Conservation (phyloP, 2,797 vertebrate genomes). For the Mergus octosetaceus region DNA sequence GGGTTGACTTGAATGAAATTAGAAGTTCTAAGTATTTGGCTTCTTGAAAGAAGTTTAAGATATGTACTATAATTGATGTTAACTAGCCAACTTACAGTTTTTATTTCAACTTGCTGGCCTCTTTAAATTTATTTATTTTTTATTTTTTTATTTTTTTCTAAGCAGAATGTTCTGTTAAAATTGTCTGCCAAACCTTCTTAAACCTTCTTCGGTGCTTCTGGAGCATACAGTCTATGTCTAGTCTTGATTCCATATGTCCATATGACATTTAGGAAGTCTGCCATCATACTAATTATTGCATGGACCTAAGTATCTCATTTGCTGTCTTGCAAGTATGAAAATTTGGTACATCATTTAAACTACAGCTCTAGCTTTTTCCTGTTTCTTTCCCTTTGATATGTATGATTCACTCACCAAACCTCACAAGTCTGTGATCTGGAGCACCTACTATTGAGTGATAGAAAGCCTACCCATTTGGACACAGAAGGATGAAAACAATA, state of each 20-base stretch:
- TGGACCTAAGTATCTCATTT: not conserved
- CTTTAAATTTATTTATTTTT: not conserved
- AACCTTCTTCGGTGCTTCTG: not conserved
- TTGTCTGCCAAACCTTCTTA: not conserved
- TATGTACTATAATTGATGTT: not conserved
- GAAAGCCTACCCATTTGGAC: not conserved
- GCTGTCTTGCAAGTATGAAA: not conserved
- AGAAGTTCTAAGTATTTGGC: not conserved
- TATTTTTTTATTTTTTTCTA: not conserved
- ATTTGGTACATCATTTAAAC: not conserved
- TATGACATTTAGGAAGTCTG: not conserved
- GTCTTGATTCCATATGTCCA: not conserved
- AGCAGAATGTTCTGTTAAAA: not conserved
- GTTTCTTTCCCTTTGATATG: not conserved
- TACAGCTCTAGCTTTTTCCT: not conserved
- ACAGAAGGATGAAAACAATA: not conserved
- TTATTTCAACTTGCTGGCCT: not conserved
- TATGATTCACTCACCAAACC: not conserved
- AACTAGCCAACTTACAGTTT: not conserved
- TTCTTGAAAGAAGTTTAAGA: not conserved
- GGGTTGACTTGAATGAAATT: not conserved
- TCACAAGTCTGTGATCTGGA: not conserved
- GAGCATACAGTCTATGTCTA: not conserved
- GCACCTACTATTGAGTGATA: not conserved
- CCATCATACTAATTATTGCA: not conserved